phyloP scores from a whole-genome alignment of 2,797 vertebrate genomes.

The Allochrocebus solatus region DNA sequence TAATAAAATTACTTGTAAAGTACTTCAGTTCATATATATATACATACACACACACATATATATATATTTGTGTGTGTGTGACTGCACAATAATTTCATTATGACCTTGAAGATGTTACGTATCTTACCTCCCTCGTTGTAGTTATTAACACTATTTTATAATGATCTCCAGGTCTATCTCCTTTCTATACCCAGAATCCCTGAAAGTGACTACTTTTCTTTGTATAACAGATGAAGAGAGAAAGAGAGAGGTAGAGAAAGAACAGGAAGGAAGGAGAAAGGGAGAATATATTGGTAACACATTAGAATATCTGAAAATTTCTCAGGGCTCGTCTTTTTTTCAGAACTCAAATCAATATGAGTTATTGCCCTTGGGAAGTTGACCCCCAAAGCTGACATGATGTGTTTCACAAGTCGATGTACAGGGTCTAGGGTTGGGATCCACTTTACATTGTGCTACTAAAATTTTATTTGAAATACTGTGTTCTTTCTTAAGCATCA shows the following conservation, averaged over 20 bases:
- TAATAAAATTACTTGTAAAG: neutral
- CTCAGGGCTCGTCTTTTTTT: neutral
- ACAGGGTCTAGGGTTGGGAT: neutral
- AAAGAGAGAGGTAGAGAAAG: neutral
- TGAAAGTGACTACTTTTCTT: neutral
- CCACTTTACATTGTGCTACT: neutral
- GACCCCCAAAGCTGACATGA: neutral
- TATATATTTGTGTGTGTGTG: neutral
- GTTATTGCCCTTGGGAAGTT: neutral
- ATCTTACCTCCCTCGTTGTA: neutral
- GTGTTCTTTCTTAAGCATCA: neutral
- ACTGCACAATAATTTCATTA: neutral
- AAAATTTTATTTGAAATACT: neutral
- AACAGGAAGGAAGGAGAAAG: neutral
- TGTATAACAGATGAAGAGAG: neutral
- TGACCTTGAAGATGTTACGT: neutral
- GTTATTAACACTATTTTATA: neutral
- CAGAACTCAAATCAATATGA: neutral
- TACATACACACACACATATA: neutral
- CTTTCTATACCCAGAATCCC: neutral
- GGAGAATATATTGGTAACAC: neutral
- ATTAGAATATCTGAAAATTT: neutral
- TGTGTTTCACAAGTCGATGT: neutral
- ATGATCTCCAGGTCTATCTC: neutral
- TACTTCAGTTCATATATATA: neutral